These are phyloP conservation scores for Sipha maydis DNA, from an alignment of 2,888 invertebrate species.

Conservation along the genomic window DNA sequence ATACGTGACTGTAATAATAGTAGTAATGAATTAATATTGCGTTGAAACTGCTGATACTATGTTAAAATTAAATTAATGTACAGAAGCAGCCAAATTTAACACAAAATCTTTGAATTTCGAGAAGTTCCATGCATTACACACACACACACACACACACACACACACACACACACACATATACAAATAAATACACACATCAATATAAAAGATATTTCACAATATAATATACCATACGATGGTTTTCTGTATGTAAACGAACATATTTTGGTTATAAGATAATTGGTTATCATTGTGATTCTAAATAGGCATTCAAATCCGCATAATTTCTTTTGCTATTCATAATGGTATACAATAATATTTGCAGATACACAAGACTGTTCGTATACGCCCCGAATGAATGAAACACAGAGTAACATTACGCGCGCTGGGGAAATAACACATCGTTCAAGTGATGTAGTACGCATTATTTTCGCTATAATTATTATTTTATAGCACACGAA, in stretches of 20 bases:
- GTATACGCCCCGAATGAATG: not conserved
- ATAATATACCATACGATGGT: not conserved
- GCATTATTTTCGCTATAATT: not conserved
- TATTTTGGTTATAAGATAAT: conserved; percentile 13
- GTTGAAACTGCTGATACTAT: not conserved
- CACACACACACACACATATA: not conserved
- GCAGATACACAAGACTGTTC: not conserved
- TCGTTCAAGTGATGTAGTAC: not conserved
- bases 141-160: not conserved
- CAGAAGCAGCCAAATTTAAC: conserved; percentile 10
- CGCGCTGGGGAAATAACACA: not conserved
- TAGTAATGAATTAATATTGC: not conserved
- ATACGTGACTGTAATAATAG: not conserved
- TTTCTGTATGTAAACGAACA: not conserved
- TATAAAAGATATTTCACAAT: no score
- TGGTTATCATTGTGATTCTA: conserved; percentile 27
- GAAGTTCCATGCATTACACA: not conserved
- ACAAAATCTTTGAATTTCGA: not conserved
- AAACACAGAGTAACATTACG: not conserved
- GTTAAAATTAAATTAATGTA: not conserved
- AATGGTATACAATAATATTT: not conserved
- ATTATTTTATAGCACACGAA: not conserved
- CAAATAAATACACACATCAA: not conserved
- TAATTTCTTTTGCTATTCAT: not conserved
- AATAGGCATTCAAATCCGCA: not conserved